Evolutionary conservation across 2,113 vertebrate species (phyloP).

Genomic region (Pipa parva): DNA sequence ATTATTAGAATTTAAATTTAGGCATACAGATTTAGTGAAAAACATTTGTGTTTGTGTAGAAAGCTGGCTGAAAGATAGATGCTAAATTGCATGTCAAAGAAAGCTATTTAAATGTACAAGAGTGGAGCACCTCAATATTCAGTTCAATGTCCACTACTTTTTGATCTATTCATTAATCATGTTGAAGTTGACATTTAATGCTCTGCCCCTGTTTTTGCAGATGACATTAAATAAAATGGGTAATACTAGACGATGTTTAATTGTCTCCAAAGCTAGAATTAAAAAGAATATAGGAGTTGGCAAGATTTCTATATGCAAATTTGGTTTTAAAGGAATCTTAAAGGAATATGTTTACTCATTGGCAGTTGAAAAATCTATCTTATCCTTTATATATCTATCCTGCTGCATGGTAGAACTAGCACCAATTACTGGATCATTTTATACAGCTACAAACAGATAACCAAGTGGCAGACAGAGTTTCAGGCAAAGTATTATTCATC

Average conservation of each 20-base stretch:
- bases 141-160: not conserved
- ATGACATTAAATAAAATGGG: not conserved
- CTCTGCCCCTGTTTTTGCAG: not conserved
- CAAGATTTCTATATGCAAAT: no score
- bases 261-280: not conserved
- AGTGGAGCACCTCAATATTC: not conserved
- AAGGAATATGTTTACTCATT: no score
- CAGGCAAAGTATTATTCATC: no score
- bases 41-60: not conserved
- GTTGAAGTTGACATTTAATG: not conserved
- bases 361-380: no score
- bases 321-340: no score
- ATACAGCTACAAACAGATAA: no score
- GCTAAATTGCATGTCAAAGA: not conserved
- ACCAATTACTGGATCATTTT: no score
- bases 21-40: not conserved
- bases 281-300: not conserved
- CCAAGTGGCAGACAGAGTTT: no score
- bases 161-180: not conserved
- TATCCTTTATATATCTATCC: no score
- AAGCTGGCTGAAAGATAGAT: not conserved
- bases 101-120: not conserved
- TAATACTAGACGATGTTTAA: not conserved
- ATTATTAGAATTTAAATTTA: not conserved
- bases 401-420: no score